A percentile compares a stretch with the other conserved stretches of the same genome.
Conservation (phyloP, 2,888 invertebrate species). For the Eristalinus aeneus region DNA sequence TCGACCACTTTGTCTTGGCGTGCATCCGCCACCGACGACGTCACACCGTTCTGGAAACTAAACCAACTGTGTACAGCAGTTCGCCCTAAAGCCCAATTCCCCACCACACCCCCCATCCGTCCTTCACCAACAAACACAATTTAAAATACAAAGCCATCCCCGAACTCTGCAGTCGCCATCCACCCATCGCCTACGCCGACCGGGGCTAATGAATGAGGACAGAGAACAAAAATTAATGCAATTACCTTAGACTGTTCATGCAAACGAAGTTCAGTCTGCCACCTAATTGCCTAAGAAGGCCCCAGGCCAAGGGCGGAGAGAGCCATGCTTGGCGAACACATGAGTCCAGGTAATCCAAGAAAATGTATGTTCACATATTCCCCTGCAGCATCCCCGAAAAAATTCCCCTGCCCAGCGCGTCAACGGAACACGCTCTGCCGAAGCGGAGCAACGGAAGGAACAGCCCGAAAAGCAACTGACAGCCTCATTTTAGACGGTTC, state of each 20-base stretch:
- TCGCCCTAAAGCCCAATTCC: neutral
- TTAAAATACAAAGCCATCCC: constrained; percentile 37
- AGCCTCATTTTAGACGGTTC: constrained; percentile 70
- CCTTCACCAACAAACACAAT: constrained; percentile 43
- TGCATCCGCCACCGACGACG: neutral
- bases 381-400: constrained; percentile 48
- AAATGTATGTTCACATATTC: neutral
- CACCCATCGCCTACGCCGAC: neutral
- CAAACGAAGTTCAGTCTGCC: constrained; percentile 64
- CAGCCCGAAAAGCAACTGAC: constrained; percentile 66
- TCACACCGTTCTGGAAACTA: neutral
- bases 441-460: constrained; percentile 59
- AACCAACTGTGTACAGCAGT: neutral
- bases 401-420: constrained; percentile 20
- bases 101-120: neutral
- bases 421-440: neutral
- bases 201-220: constrained; percentile 55
- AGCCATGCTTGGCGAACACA: constrained; percentile 5
- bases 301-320: constrained; percentile 33
- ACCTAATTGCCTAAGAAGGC: constrained; percentile 66
- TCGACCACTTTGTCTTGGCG: neutral
- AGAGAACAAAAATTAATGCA: constrained; percentile 67
- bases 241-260: constrained; percentile 65
- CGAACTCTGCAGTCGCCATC: neutral
- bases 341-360: neutral